These are phyloP conservation scores for Dipus sagitta DNA, from an alignment of 2,797 vertebrate species.

Conservation along the genomic window DNA sequence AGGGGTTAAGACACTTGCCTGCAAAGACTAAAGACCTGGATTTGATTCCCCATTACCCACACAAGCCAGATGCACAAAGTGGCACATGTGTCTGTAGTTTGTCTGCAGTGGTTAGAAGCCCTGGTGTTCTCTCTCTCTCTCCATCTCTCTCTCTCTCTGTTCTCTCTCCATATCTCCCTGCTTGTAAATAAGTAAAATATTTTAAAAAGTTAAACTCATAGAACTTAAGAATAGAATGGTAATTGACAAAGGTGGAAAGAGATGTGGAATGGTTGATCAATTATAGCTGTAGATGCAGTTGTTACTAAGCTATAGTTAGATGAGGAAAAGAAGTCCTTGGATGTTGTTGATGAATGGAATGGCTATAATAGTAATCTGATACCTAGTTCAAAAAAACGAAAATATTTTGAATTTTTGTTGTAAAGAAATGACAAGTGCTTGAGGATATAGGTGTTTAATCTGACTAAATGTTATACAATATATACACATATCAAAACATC, in stretches of 20 bases:
- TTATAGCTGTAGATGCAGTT: too few relatives aligned
- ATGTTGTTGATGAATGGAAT: not conserved
- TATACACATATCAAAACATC: not conserved
- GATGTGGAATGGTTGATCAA: not conserved
- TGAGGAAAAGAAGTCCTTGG: not conserved
- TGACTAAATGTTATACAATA: not conserved
- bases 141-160: too few relatives aligned
- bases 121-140: too few relatives aligned
- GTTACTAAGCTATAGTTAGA: not conserved
- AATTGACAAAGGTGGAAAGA: fast-evolving
- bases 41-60: too few relatives aligned
- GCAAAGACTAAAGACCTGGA: too few relatives aligned
- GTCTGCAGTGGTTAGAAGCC: too few relatives aligned
- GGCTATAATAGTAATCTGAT: not conserved
- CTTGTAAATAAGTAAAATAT: too few relatives aligned
- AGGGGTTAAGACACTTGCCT: too few relatives aligned
- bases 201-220: not conserved
- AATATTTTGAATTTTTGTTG: not conserved
- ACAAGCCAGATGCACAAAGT: too few relatives aligned
- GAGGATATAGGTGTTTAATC: not conserved
- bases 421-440: not conserved
- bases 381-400: not conserved
- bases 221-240: too few relatives aligned
- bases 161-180: too few relatives aligned
- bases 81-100: too few relatives aligned